Conservation (phyloP, 2,113 vertebrate genomes). For the Ptyas mucosa region DNA sequence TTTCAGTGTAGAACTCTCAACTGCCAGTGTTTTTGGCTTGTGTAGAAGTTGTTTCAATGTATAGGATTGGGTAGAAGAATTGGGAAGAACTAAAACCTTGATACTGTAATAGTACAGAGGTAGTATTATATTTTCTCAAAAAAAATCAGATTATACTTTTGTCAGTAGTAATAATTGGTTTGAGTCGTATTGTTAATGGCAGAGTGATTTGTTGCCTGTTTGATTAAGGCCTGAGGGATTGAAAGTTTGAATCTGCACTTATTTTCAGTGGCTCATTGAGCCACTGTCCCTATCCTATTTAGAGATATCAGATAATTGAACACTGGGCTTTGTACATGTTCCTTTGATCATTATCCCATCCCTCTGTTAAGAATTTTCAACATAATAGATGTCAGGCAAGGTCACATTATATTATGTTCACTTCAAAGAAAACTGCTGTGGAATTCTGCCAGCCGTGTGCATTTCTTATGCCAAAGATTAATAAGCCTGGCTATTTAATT, state of each 20-base stretch:
- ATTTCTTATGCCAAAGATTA: background rate
- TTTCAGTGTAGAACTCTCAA: background rate
- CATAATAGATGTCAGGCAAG: background rate
- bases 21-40: background rate
- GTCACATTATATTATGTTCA: background rate
- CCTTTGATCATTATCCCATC: background rate
- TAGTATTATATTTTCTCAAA: background rate
- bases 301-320: background rate
- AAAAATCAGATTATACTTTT: background rate
- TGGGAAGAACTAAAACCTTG: background rate
- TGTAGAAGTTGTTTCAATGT: background rate
- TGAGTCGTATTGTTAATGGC: background rate
- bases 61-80: background rate
- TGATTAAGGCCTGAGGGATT: background rate
- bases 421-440: background rate
- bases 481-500: background rate
- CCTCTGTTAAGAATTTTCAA: background rate
- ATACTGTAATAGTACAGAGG: background rate
- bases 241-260: background rate
- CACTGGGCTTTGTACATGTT: background rate
- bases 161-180: background rate
- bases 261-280: background rate
- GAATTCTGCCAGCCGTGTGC: background rate
- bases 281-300: background rate
- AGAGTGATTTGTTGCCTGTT: background rate